phyloP scores from a whole-genome alignment of 2,888 invertebrate genomes.

The Agrochola litura region DNA sequence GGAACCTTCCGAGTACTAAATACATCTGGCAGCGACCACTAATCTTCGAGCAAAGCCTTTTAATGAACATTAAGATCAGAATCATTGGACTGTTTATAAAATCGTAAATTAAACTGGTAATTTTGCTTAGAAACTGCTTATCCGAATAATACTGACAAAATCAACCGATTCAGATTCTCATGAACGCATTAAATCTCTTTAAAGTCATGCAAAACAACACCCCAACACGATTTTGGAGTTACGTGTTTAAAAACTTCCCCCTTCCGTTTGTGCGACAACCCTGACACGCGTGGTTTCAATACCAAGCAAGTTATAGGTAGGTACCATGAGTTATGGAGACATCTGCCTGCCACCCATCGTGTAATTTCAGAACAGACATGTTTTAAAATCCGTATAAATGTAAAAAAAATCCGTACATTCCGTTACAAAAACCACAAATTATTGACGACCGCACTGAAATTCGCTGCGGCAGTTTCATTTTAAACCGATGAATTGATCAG shows the following conservation, averaged over 20 bases:
- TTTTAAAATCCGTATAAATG: constrained; percentile 52
- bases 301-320: constrained; percentile 30
- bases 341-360: constrained; percentile 33
- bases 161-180: constrained; percentile 3
- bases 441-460: constrained; percentile 80
- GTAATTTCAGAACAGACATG: constrained; percentile 44
- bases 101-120: background rate
- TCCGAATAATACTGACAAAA: background rate
- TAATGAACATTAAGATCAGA: constrained; percentile 14
- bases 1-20: background rate
- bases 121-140: constrained; percentile 3
- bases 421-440: constrained; percentile 81
- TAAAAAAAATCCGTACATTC: constrained; percentile 69
- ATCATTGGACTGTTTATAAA: constrained; percentile 4
- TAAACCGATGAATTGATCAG: constrained; percentile 80
- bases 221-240: constrained; percentile 20
- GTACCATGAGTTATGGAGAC: constrained; percentile 45
- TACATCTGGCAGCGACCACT: background rate
- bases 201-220: constrained; percentile 29
- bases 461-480: constrained; percentile 82
- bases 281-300: constrained; percentile 48
- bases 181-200: constrained; percentile 23
- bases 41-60: background rate
- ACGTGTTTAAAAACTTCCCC: constrained; percentile 39
- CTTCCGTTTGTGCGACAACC: constrained; percentile 3